phyloP scores from a whole-genome alignment of 2,888 invertebrate species.

The Cantharis rufa region DNA sequence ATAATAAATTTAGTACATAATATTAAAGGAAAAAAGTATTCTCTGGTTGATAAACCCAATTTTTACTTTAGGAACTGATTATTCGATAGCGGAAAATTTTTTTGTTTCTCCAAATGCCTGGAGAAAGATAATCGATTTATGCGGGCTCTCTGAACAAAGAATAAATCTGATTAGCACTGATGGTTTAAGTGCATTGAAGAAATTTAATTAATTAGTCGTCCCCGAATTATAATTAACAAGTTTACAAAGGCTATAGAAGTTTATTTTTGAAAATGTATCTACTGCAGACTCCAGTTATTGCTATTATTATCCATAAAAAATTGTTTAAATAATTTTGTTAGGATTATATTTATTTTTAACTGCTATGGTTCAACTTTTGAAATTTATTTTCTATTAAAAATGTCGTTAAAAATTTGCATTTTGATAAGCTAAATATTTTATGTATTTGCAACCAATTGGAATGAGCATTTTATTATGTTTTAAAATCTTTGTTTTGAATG shows the following conservation, averaged over 20 bases:
- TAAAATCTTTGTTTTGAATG: neutral
- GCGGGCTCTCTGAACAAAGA: neutral
- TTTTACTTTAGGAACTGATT: neutral
- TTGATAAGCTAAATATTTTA: neutral
- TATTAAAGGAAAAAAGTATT: no score
- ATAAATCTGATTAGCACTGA: neutral
- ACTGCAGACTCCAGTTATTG: neutral
- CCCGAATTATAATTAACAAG: neutral
- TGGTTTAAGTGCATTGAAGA: neutral
- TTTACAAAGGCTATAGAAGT: neutral
- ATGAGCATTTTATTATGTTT: neutral
- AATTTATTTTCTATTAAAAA: neutral
- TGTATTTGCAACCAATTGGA: neutral
- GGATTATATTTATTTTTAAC: neutral
- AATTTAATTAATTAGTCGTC: neutral
- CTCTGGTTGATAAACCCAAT: no score
- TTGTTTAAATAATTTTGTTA: neutral
- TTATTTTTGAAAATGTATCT: neutral
- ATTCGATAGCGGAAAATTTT: neutral
- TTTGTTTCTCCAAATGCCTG: neutral
- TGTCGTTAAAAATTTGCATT: neutral
- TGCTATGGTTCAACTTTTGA: neutral
- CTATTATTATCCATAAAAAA: neutral
- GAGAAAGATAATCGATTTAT: neutral
- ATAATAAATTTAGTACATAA: no score